Evolutionary conservation across 2,888 invertebrate species (phyloP).

Genomic region (Amphimallon solstitiale): DNA sequence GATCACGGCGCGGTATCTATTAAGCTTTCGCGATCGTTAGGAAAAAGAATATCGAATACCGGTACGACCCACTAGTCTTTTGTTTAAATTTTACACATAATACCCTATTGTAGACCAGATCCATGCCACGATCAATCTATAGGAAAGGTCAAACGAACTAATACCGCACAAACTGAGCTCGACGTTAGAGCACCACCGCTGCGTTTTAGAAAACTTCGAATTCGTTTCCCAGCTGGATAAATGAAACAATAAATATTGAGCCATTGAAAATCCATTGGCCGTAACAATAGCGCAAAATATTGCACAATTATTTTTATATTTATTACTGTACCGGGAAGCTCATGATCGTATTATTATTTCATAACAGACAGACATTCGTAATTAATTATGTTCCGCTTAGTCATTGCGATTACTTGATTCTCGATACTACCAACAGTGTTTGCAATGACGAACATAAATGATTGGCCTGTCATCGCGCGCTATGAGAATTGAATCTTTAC

Average conservation of each 20-base stretch:
- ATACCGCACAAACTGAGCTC: constrained; percentile 7
- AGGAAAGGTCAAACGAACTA: constrained; percentile 39
- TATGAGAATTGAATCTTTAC: background rate
- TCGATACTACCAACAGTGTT: background rate
- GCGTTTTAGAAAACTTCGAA: constrained; percentile 34
- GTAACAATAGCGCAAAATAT: constrained; percentile 37
- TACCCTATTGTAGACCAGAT: constrained; percentile 39
- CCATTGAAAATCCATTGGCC: constrained; percentile 20
- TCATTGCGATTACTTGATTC: constrained; percentile 16
- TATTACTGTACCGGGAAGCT: constrained; percentile 32
- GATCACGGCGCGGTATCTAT: background rate
- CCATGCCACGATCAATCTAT: constrained; percentile 32
- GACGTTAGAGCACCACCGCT: constrained; percentile 5
- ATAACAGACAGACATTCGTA: constrained; percentile 9
- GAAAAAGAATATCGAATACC: constrained; percentile 7
- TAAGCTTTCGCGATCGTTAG: background rate
- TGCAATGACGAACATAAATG: background rate
- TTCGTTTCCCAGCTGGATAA: constrained; percentile 34
- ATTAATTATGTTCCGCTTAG: constrained; percentile 29
- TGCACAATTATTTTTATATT: constrained; percentile 34
- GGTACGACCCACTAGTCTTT: constrained; percentile 38
- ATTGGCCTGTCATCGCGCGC: background rate
- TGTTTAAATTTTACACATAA: constrained; percentile 41
- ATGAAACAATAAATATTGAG: constrained; percentile 22
- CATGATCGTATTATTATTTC: constrained; percentile 27